These are phyloP conservation scores for Marasmarcha lunaedactyla DNA, from an alignment of 2,888 invertebrate species.

Conservation along the genomic window DNA sequence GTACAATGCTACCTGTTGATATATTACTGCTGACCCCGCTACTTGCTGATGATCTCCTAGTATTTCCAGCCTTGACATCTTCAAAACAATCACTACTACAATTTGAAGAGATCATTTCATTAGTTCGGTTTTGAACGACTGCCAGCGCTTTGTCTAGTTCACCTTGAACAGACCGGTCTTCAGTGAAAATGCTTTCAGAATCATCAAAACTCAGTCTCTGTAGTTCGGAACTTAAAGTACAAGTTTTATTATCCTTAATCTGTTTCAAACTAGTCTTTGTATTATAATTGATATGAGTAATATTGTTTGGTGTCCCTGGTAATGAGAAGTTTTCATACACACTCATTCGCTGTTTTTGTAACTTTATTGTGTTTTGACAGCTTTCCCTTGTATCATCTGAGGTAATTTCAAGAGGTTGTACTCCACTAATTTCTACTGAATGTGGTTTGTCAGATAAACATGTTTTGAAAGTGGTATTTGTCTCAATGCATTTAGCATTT, in stretches of 20 bases:
- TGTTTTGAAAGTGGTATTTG: constrained; percentile 38
- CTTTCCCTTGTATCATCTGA: constrained; percentile 22
- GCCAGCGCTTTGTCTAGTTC: constrained; percentile 43
- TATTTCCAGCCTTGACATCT: constrained; percentile 31
- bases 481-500: constrained; percentile 22
- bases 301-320: constrained; percentile 48
- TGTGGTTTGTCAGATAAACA: constrained; percentile 31
- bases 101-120: constrained; percentile 42
- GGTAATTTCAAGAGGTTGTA: constrained; percentile 32
- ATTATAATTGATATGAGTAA: constrained; percentile 50
- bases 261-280: constrained; percentile 41
- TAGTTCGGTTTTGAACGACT: constrained; percentile 48
- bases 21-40: constrained; percentile 56
- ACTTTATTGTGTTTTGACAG: neutral
- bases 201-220: constrained; percentile 14
- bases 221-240: constrained; percentile 13
- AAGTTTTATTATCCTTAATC: constrained; percentile 13
- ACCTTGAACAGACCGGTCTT: constrained; percentile 22
- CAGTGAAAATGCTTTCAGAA: constrained; percentile 22
- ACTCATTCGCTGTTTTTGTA: constrained; percentile 29
- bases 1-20: constrained; percentile 51
- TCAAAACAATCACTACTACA: constrained; percentile 21
- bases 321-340: constrained; percentile 55
- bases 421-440: constrained; percentile 40
- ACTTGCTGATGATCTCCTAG: constrained; percentile 53